phyloP scores from a whole-genome alignment of 2,113 vertebrate genomes.

The Ranitomeya variabilis region DNA sequence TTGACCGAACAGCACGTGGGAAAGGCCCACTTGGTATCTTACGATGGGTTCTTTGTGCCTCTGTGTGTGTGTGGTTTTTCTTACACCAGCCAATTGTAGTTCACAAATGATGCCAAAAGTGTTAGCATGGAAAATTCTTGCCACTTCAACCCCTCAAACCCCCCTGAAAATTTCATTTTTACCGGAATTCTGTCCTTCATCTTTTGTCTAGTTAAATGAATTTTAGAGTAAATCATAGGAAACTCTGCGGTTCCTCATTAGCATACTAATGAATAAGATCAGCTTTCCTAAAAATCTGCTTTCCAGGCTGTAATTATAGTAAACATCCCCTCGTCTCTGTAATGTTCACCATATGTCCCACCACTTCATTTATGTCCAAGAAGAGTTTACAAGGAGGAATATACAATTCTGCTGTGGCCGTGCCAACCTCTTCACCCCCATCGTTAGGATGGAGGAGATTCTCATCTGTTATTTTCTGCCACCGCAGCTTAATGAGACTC shows the following conservation, averaged over 20 bases:
- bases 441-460: not conserved
- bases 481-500: conserved; percentile 24
- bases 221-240: not conserved
- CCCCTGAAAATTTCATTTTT: not conserved
- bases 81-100: not conserved
- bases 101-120: not conserved
- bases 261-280: conserved; percentile 1
- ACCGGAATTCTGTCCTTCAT: not conserved
- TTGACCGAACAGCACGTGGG: not conserved
- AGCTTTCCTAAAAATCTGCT: not conserved
- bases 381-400: not conserved
- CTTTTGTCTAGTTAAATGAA: not conserved
- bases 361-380: conserved; percentile 12
- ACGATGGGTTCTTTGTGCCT: not conserved
- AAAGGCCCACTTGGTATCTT: not conserved
- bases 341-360: conserved; percentile 41
- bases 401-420: not conserved
- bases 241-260: conserved; percentile 7
- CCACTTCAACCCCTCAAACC: not conserved
- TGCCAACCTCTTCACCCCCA: not conserved
- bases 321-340: not conserved
- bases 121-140: not conserved
- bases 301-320: conserved; percentile 2
- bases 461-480: not conserved
- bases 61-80: not conserved